Conservation (phyloP, 2,113 vertebrate genomes). For the Python bivittatus region DNA sequence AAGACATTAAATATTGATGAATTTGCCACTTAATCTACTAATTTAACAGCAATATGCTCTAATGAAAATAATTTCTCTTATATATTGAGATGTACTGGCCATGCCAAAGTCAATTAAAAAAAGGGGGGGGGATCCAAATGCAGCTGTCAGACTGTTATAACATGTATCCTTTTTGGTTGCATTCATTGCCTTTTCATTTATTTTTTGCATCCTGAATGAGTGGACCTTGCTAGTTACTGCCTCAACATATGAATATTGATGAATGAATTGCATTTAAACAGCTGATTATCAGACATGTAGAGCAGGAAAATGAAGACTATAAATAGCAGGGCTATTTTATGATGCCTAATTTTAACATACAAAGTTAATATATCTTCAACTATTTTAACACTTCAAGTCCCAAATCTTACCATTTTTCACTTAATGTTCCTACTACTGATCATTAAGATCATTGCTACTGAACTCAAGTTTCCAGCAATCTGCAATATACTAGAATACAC, state of each 20-base stretch:
- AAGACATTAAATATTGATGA: slow-evolving; percentile 51
- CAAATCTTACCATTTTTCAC: slow-evolving; percentile 13
- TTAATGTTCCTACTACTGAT: not conserved
- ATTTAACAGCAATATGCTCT: slow-evolving; percentile 44
- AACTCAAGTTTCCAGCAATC: slow-evolving; percentile 22
- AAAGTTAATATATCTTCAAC: not conserved
- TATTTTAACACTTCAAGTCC: not conserved
- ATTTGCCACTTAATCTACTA: slow-evolving; percentile 32
- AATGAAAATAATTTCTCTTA: slow-evolving; percentile 36
- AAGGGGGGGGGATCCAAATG: slow-evolving; percentile 11
- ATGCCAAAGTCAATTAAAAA: slow-evolving; percentile 1
- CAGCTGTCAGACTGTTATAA: not conserved
- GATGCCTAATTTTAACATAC: slow-evolving; percentile 31
- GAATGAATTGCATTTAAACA: slow-evolving; percentile 21
- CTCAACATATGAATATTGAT: not conserved
- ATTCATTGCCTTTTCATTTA: not conserved
- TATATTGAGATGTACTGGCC: slow-evolving; percentile 31
- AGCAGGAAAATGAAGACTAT: not conserved
- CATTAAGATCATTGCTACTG: not conserved
- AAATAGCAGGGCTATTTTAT: not conserved
- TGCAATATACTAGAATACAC: slow-evolving; percentile 41
- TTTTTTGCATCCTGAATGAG: not conserved
- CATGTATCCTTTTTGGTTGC: not conserved
- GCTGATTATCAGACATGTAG: not conserved
- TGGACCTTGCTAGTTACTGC: not conserved